Percentiles rank a stretch among this genome's conserved stretches.
phyloP scores from a whole-genome alignment of 1,140 invertebrate species.

The Drosophila mojavensis region DNA sequence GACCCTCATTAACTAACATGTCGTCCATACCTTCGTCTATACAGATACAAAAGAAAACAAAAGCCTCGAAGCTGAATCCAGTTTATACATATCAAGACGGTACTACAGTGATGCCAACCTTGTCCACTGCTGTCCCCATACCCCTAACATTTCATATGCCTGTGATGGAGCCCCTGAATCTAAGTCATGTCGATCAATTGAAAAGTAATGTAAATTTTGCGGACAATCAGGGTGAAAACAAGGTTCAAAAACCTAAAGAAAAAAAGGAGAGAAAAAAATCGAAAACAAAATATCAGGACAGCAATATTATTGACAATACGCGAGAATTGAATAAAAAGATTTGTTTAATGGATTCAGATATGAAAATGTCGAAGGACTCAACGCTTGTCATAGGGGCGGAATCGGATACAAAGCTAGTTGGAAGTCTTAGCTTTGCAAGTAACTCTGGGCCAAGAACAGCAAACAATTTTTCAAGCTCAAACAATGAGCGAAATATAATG shows the following conservation, averaged over 20 bases:
- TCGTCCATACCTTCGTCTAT: not conserved
- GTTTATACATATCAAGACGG: too few species aligned
- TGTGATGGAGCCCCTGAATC: slow-evolving; percentile 49
- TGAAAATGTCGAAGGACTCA: not conserved
- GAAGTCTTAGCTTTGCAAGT: slow-evolving; percentile 1
- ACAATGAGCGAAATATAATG: slow-evolving; percentile 36
- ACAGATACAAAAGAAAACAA: slow-evolving; percentile 26
- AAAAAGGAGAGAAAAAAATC: slow-evolving; percentile 60
- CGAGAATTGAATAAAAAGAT: slow-evolving; percentile 6
- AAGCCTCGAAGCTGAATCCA: slow-evolving; percentile 5
- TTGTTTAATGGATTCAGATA: not conserved
- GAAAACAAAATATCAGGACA: slow-evolving; percentile 40
- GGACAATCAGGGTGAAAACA: not conserved
- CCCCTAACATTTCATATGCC: not conserved
- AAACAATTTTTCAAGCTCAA: too few species aligned
- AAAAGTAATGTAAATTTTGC: not conserved
- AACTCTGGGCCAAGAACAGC: not conserved
- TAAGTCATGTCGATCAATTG: slow-evolving; percentile 28
- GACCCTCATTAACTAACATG: not conserved
- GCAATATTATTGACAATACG: not conserved
- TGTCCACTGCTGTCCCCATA: too few species aligned
- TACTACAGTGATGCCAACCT: too few species aligned
- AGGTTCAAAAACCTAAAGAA: slow-evolving; percentile 37
- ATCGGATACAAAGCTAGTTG: not conserved
- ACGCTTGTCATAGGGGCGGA: too few species aligned